These are phyloP conservation scores for Acipenser transmontanus DNA, from an alignment of 2,797 vertebrate genomes.

Conservation along the genomic window DNA sequence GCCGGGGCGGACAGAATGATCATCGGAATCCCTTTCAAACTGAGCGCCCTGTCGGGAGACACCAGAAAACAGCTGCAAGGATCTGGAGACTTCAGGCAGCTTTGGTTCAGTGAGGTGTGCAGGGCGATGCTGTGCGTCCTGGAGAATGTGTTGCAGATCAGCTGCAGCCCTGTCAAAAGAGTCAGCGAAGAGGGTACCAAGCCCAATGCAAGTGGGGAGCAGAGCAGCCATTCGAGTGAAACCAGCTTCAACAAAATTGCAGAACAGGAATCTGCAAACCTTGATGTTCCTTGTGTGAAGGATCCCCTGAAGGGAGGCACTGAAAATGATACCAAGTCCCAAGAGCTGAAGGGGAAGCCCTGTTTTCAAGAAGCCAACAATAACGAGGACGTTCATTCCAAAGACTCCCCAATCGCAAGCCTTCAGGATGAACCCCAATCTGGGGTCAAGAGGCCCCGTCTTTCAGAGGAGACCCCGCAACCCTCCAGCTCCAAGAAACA, in stretches of 20 bases:
- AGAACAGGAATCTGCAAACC: background rate
- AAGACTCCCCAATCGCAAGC: background rate
- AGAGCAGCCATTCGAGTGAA: background rate
- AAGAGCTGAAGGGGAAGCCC: background rate
- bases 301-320: background rate
- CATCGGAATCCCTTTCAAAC: slow-evolving; percentile 57
- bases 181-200: slow-evolving; percentile 22
- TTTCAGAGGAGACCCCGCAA: slow-evolving; percentile 27
- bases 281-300: background rate
- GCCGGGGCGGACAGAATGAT: slow-evolving; percentile 18
- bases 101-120: slow-evolving; percentile 59
- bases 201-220: background rate
- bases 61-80: slow-evolving; percentile 40
- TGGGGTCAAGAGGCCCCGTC: slow-evolving; percentile 49
- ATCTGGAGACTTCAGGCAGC: slow-evolving; percentile 44
- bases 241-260: background rate
- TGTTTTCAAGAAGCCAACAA: slow-evolving; percentile 25
- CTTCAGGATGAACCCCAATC: slow-evolving; percentile 8
- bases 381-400: slow-evolving; percentile 26
- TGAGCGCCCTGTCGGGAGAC: slow-evolving; percentile 36
- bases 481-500: slow-evolving; percentile 31
- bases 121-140: slow-evolving; percentile 51
- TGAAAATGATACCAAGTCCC: background rate
- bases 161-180: slow-evolving; percentile 45
- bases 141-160: slow-evolving; percentile 45